These are phyloP conservation scores for Prochilodus magdalenae DNA, from an alignment of 2,113 vertebrate species.

Conservation along the genomic window DNA sequence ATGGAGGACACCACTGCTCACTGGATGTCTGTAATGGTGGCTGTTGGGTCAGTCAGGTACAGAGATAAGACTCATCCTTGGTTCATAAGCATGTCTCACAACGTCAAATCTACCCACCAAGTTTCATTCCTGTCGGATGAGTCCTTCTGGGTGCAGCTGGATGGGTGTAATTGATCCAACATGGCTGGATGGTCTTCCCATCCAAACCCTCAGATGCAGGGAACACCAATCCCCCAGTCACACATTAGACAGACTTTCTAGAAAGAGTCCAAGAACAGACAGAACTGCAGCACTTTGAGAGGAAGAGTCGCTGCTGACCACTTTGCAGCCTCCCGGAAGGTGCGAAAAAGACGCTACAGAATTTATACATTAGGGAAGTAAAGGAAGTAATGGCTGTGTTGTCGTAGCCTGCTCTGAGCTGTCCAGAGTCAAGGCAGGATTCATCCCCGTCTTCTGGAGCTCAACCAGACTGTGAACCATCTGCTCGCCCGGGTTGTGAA, in stretches of 20 bases:
- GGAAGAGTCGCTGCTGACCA: constrained; percentile 13
- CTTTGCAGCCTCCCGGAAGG: not conserved
- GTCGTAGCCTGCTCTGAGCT: constrained; percentile 13
- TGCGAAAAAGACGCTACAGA: not conserved
- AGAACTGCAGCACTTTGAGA: constrained; percentile 23
- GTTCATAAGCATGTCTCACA: too few species aligned
- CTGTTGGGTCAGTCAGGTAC: too few species aligned
- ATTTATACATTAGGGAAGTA: not conserved
- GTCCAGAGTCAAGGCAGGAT: constrained; percentile 24
- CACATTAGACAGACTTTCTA: not conserved
- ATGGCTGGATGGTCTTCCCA: constrained; percentile 35
- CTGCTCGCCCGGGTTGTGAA: constrained; percentile 53
- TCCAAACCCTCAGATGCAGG: constrained; percentile 19
- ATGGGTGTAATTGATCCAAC: constrained; percentile 54
- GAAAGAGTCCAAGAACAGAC: constrained; percentile 5
- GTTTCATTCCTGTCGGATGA: too few species aligned
- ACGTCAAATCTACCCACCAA: too few species aligned
- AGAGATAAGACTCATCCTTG: too few species aligned
- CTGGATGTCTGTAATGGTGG: too few species aligned
- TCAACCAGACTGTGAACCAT: constrained; percentile 40
- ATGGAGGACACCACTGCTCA: too few species aligned
- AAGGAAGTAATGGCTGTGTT: not conserved
- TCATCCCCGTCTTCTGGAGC: constrained; percentile 33
- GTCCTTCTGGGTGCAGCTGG: too few species aligned
- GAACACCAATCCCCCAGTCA: not conserved